Evolutionary conservation across 2,797 vertebrate genomes (phyloP).

Genomic region (Crypturellus tataupa): DNA sequence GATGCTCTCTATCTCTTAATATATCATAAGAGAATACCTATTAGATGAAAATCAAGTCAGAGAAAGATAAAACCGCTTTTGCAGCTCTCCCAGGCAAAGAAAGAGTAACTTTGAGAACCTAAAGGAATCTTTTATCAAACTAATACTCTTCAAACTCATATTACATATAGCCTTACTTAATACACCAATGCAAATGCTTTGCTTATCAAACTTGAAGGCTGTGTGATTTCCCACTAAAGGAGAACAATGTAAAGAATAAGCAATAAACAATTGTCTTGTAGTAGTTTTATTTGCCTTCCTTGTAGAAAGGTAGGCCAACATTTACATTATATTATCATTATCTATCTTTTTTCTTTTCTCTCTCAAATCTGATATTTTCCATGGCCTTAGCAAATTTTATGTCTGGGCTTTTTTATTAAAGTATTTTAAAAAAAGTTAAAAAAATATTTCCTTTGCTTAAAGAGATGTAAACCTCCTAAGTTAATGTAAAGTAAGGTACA

Average conservation of each 20-base stretch:
- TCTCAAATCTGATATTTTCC: not conserved
- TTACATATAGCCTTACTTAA: not conserved
- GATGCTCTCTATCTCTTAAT: constrained; percentile 11
- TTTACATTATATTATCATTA: no score
- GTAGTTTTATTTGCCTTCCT: not conserved
- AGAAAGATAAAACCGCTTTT: not conserved
- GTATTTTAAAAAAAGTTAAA: fast-evolving
- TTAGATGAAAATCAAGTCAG: not conserved
- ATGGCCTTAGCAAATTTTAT: not conserved
- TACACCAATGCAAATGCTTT: not conserved
- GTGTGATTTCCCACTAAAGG: not conserved
- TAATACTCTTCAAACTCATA: not conserved
- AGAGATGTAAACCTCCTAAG: not conserved
- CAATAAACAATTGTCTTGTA: not conserved
- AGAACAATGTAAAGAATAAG: not conserved
- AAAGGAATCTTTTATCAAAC: not conserved
- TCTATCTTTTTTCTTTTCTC: not conserved
- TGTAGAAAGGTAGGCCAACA: not conserved
- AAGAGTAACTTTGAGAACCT: not conserved
- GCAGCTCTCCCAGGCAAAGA: not conserved
- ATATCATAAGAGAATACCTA: constrained; percentile 33
- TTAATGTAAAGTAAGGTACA: not conserved
- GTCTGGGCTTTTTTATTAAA: not conserved
- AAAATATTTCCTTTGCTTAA: not conserved
- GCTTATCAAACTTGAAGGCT: not conserved